Evolutionary conservation across 2,797 vertebrate genomes (phyloP).

Genomic region (Semaprochilodus insignis): DNA sequence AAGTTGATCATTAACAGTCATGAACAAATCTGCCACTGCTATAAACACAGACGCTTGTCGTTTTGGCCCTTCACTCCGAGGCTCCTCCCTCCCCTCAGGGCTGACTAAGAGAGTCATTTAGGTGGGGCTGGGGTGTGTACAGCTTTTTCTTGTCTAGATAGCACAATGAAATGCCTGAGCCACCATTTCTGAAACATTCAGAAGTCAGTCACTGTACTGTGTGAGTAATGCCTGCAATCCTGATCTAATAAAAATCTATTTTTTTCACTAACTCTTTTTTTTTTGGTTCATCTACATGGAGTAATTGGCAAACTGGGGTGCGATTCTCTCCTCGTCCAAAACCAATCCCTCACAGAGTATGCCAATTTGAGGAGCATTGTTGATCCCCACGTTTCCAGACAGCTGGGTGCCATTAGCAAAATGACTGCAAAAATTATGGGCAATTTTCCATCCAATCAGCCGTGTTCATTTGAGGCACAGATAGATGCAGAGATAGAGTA

Average conservation of each 20-base stretch:
- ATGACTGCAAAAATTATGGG: not conserved
- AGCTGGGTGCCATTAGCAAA: constrained; percentile 5
- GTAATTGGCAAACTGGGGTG: not conserved
- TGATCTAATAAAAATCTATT: not conserved
- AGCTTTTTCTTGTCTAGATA: not conserved
- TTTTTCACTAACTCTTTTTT: not conserved
- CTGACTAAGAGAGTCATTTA: constrained; percentile 31
- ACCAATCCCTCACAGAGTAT: not conserved
- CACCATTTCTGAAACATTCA: not conserved
- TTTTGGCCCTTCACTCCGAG: constrained; percentile 12
- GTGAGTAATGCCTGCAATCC: not conserved
- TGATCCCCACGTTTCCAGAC: constrained; percentile 7
- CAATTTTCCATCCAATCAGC: constrained; percentile 20
- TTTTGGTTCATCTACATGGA: not conserved
- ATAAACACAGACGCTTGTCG: not conserved
- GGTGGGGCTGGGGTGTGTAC: constrained; percentile 41
- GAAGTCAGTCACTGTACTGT: not conserved
- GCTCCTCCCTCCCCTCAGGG: constrained; percentile 43
- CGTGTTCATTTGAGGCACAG: constrained; percentile 55
- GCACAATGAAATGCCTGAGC: not conserved
- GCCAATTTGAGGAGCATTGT: constrained; percentile 9
- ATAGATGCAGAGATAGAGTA: constrained; percentile 30
- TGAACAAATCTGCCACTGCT: constrained; percentile 1
- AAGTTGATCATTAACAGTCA: constrained; percentile 23
- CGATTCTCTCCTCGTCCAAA: not conserved